Conservation (phyloP, 2,888 invertebrate genomes). For the Nezara viridula region DNA sequence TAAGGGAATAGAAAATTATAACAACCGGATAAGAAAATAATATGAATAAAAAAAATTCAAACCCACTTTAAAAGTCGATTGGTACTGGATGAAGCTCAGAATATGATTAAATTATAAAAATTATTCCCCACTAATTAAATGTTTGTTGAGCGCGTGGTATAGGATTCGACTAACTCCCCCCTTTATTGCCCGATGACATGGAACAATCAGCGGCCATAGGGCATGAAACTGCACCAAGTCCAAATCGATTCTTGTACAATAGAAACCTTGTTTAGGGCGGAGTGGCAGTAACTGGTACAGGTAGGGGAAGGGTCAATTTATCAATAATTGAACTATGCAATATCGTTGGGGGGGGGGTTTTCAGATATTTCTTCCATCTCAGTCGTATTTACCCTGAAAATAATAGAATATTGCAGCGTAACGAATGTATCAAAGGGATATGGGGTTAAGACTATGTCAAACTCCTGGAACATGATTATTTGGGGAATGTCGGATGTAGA, state of each 20-base stretch:
- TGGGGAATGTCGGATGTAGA: too few species aligned
- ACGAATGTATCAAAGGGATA: too few species aligned
- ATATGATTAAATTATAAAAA: background rate
- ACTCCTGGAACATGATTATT: too few species aligned
- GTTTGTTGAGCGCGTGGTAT: background rate
- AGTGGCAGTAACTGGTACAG: background rate
- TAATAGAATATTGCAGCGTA: too few species aligned
- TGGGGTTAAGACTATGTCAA: too few species aligned
- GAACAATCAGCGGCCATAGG: conserved; percentile 9
- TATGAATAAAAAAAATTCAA: background rate
- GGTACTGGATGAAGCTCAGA: background rate
- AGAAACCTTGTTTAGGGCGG: background rate
- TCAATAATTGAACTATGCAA: background rate
- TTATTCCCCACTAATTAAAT: background rate
- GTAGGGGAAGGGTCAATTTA: background rate
- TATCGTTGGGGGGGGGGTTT: too few species aligned
- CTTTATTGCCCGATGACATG: background rate
- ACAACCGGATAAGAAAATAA: background rate
- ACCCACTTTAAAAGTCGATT: background rate
- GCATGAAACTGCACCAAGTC: background rate
- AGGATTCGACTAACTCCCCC: background rate
- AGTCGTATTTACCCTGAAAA: too few species aligned
- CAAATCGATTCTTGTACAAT: background rate
- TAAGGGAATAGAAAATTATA: background rate
- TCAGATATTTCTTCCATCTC: too few species aligned